Evolutionary conservation across 2,113 vertebrate genomes (phyloP).

Genomic region (Pseudonaja textilis): DNA sequence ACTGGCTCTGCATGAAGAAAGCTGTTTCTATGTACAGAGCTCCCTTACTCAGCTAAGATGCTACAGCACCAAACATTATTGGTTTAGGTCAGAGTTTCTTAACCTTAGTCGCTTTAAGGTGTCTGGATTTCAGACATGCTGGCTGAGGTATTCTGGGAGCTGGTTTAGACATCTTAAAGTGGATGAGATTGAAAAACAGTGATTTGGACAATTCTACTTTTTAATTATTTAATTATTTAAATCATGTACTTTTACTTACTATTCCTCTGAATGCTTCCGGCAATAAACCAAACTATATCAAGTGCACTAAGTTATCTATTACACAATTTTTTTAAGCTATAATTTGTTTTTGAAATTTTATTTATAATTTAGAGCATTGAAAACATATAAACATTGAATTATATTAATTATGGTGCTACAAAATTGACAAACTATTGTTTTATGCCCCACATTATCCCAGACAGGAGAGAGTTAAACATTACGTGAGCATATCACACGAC

Average conservation of each 20-base stretch:
- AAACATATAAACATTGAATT: constrained; percentile 57
- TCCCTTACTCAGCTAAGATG: background rate
- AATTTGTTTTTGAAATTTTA: background rate
- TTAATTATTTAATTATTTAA: constrained; percentile 9
- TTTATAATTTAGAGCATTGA: constrained; percentile 50
- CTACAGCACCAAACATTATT: background rate
- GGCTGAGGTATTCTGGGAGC: background rate
- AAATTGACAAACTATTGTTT: constrained; percentile 58
- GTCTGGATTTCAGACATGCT: background rate
- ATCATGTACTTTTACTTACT: background rate
- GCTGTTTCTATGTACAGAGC: background rate
- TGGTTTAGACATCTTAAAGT: too few relatives aligned
- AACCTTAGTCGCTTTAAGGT: background rate
- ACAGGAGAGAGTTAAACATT: constrained; percentile 92
- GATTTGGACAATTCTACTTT: constrained; percentile 18
- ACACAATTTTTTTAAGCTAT: background rate
- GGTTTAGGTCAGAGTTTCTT: background rate
- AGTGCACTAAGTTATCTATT: background rate
- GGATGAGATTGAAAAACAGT: background rate
- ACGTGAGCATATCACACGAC: constrained; percentile 88
- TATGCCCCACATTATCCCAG: constrained; percentile 96
- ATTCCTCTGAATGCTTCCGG: constrained; percentile 21
- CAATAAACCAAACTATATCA: constrained; percentile 26
- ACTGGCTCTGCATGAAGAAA: background rate
- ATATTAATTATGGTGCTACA: constrained; percentile 38